Evolutionary conservation across 2,797 vertebrate genomes (phyloP).

Genomic region (Enteromius afrohamiltoni): DNA sequence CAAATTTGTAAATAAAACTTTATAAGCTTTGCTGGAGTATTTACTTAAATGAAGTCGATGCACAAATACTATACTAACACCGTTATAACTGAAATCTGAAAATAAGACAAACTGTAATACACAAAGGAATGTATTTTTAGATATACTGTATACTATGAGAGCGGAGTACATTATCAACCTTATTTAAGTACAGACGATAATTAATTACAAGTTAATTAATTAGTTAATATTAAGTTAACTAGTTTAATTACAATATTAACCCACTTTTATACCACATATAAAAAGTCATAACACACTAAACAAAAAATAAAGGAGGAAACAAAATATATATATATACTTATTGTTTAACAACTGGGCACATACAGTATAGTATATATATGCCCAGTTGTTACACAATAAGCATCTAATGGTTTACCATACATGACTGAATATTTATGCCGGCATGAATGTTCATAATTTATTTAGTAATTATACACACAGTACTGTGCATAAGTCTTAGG

Average conservation of each 20-base stretch:
- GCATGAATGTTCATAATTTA: no score
- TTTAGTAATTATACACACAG: no score
- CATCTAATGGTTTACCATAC: no score
- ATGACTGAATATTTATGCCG: no score
- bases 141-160: background rate
- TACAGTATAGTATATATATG: no score
- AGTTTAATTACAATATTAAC: conserved; percentile 1
- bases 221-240: no score
- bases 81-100: background rate
- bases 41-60: background rate
- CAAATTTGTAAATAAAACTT: conserved; percentile 77
- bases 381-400: no score
- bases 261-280: background rate
- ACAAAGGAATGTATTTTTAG: background rate
- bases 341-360: no score
- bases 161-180: background rate
- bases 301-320: no score
- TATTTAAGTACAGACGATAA: background rate
- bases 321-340: background rate
- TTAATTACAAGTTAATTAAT: no score
- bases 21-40: conserved; percentile 1
- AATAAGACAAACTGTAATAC: background rate
- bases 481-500: no score
- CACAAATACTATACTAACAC: background rate
- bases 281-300: background rate